Evolutionary conservation across 2,113 vertebrate species (phyloP), one percentile per base, ranked within the genome.

Genomic region (Pseudonaja textilis): DNA sequence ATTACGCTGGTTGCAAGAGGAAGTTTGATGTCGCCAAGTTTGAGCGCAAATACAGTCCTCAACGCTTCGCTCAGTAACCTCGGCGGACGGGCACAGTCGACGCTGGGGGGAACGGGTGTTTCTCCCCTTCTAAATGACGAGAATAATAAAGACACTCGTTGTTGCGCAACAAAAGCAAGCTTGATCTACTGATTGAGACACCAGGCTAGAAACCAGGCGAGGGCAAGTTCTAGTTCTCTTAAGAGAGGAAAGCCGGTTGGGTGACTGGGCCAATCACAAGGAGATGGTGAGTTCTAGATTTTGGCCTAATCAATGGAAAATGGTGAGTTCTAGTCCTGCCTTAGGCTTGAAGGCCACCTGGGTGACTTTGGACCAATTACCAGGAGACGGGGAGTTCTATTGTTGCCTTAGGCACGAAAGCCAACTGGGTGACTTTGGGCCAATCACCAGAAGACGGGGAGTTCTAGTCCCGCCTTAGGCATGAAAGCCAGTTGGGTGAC

Each of bases 1-100:
- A 99, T 97, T 99, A 99, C 0, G 97, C 98, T 1, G 98, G 99
- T 94, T 99, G 98, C 97, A 98, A 98, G 91, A 97, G 98, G 95
- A 99, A 99, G 97, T 99, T 99, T 14, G 96, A 99, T 0, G 98
- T 99, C 16, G 96, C 93, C 0, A 88, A 94, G 92, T 99, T 99
- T 0, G 98, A 99, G 95, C 95, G 29, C 54, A 98, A 97, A 93
- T 99, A 98, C 11, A 16, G 92, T 45, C 96, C 96, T 3, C 92
- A 87, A 92, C 91, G 56, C 0, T 89, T 20, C 69, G 1, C 94
- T 90, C 90, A 91, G 39, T 95, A 94, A 94, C 0, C 0, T 23
- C 5, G 2, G 5, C 22, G 26, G 9, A 42, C 14, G 34, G 4
- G 1, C 9, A 3, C 11, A 3, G 5, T 12, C 3, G 3, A 23